These are phyloP conservation scores for Anhinga rufa DNA, from an alignment of 2,113 vertebrate species.

Conservation along the genomic window DNA sequence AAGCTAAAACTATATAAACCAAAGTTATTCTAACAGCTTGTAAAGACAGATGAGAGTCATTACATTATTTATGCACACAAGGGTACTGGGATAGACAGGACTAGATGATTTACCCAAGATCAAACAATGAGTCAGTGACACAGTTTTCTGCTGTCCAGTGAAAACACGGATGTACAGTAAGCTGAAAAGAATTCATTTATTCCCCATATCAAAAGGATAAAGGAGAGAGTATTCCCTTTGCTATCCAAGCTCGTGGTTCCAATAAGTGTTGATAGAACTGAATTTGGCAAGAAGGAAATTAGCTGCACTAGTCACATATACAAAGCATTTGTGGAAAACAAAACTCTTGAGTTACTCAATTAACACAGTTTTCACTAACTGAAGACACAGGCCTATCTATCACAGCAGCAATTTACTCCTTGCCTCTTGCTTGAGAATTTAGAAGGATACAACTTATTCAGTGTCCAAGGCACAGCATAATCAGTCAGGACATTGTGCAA, in stretches of 20 bases:
- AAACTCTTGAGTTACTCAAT: slow-evolving; percentile 25
- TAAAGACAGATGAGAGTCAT: slow-evolving; percentile 50
- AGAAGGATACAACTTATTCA: not conserved
- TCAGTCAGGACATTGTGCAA: slow-evolving; percentile 1
- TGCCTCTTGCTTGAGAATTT: not conserved
- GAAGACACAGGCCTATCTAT: not conserved
- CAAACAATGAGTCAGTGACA: slow-evolving; percentile 63
- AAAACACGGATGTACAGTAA: slow-evolving; percentile 57
- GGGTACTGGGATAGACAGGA: slow-evolving; percentile 37
- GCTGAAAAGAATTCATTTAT: slow-evolving; percentile 50
- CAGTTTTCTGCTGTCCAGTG: slow-evolving; percentile 54
- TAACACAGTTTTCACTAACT: slow-evolving; percentile 32
- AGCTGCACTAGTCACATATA: slow-evolving; percentile 29
- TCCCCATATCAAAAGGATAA: slow-evolving; percentile 48
- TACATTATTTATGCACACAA: slow-evolving; percentile 34
- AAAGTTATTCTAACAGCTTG: not conserved
- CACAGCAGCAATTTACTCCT: not conserved
- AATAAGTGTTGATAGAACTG: slow-evolving; percentile 40
- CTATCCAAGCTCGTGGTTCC: slow-evolving; percentile 4
- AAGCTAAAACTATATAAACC: not conserved
- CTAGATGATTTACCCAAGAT: slow-evolving; percentile 51
- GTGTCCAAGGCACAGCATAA: not conserved
- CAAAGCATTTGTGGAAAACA: slow-evolving; percentile 51
- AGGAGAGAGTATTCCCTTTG: slow-evolving; percentile 1
- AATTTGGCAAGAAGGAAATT: slow-evolving; percentile 57